Base-by-base conservation (phyloP, 2,797 vertebrate genomes). In the Margarornis squamiger region DNA sequence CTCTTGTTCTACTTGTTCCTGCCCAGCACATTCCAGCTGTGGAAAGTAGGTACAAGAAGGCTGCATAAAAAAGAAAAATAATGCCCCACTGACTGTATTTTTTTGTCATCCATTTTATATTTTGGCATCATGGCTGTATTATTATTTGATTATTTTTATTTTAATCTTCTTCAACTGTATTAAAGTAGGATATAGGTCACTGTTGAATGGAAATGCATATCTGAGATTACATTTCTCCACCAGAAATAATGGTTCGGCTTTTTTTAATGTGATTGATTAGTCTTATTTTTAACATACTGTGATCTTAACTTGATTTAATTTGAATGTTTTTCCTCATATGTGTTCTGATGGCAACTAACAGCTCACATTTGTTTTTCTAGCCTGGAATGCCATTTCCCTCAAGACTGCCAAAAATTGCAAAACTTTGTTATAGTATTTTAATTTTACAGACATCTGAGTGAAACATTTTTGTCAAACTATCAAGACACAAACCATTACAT, bases 231-330 rank as follows among this genome's bases (percentile, higher is more conserved):
- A 57, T 54, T 87, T 82, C 61, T 67, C 30, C 71, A 65, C 61
- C 54, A 85, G 63, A 86, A 92, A 61, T 32, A 93, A 81, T 38
- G 15, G 34, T 79, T 86, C 41, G 24, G 19, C 36, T 76, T 82
- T 84, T 84, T 55, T 3, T 0, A 75, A 67, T 85, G 61, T 94
- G 88, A 96, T 88, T 54, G 74, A 91, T 90, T 77, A 67, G 24
- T 71, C 88, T 95, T 95, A 72, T 92, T 94, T 96, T 96, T 96
- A 95, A 87, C 91, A 76, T 57, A 79, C 79, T 93, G 91, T 49
- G 92, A 88, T 79, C 41, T 63, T 91, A 83, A 85, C 78, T 94
- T 49, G 7, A 81, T 96, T 84, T 85, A 74, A 92, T 93, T 92
- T 81, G n/a, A 81, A 73, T 2, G 1, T 81, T 95, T 86, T 1